Evolutionary conservation across 2,113 vertebrate species (phyloP), one percentile per base, ranked within the genome.

Genomic region (Martes martes): DNA sequence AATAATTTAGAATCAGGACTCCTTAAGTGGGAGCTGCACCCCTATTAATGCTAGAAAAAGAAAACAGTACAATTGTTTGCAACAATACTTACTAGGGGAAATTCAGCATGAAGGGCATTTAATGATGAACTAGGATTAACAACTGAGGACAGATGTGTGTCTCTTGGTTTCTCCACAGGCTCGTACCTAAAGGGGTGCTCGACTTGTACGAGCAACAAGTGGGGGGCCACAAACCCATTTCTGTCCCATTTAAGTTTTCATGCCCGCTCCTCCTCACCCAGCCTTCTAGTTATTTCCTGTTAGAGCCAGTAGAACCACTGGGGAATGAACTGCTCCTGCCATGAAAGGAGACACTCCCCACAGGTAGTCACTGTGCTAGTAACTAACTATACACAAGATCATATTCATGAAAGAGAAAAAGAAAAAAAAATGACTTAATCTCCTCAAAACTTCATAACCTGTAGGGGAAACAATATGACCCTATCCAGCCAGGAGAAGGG

Each of bases 31-130:
- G 13, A 91, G 6, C 52, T 95, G 1, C 67, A 21, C 39, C 31
- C 83, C 86, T 84, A 92, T 47, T 84, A 55, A 71, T 18, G 39
- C 59, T 63, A 88, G 55, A 92, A 94, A 96, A 95, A 84, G n/a
- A 23, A 82, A 73, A 73, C 11, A 74, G 67, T 42, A 69, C 2
- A 45, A 13, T 63, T 42, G 5, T 76, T 65, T 94, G 71, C 23
- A 81, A 94, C 93, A 95, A 91, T 55, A 81, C 28, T 76, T 36
- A 94, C 69, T 45, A 93, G 21, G 26, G 11, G 79, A 92, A 85
- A 96, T 63, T 52, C 36, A 87, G 55, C 67, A 79, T 28, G 28
- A 94, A 81, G 4, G n/a, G 16, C 45, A 57, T 80, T 94, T 88
- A 74, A 81, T 89, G 94, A 65, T 52, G 39, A 85, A 94, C 42